phyloP scores from a whole-genome alignment of 2,888 invertebrate species.

The Caenorhabditis auriculariae region DNA sequence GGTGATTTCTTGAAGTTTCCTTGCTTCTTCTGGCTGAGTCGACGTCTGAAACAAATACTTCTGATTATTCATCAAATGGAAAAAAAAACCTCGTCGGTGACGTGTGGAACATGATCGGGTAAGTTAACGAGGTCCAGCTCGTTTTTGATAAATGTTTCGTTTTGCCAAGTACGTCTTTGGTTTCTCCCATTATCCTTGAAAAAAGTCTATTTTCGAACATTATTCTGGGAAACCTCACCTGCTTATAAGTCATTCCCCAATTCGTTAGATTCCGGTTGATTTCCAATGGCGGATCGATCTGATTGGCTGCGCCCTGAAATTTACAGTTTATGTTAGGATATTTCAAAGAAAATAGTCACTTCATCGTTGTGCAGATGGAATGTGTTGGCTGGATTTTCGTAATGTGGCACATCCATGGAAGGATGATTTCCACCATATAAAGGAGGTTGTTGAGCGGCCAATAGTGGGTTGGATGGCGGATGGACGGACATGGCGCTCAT shows the following conservation, averaged over 20 bases:
- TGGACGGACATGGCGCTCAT: too few species aligned
- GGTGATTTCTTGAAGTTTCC: constrained; percentile 23
- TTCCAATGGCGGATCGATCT: constrained; percentile 59
- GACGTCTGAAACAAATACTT: constrained; percentile 13
- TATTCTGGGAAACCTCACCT: constrained; percentile 17
- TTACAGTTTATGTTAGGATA: not conserved
- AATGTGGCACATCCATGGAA: too few species aligned
- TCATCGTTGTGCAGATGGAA: constrained; percentile 20
- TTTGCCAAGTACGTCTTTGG: constrained; percentile 56
- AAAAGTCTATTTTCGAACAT: constrained; percentile 11
- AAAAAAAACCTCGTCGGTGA: constrained; percentile 26
- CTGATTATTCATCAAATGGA: not conserved
- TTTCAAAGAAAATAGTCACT: constrained; percentile 10
- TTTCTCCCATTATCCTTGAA: too few species aligned
- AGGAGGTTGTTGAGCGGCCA: too few species aligned
- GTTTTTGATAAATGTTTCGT: constrained; percentile 53
- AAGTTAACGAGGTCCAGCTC: constrained; percentile 50
- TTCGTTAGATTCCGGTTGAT: constrained; percentile 61
- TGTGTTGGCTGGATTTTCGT: too few species aligned
- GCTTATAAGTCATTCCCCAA: constrained; percentile 56
- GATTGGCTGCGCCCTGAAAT: constrained; percentile 18
- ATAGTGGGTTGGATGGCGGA: too few species aligned
- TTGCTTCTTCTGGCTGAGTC: constrained; percentile 23
- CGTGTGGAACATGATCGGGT: constrained; percentile 45
- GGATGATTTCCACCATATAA: too few species aligned